phyloP scores from a whole-genome alignment of 2,888 invertebrate genomes.

The Agonopterix alstromeriana region DNA sequence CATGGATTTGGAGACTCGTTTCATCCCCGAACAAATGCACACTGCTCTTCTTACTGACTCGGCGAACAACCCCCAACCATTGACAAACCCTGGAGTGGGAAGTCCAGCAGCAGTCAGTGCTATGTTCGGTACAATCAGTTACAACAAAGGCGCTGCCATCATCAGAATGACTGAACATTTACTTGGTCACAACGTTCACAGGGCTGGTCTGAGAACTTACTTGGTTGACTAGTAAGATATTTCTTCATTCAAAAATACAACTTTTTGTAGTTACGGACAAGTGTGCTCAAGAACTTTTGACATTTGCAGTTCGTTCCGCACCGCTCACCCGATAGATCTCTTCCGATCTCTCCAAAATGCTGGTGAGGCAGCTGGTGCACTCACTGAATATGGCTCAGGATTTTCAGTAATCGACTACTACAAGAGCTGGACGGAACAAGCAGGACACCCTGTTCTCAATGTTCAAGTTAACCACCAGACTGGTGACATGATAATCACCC shows the following conservation, averaged over 20 bases:
- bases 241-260: no score
- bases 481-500: slow-evolving; percentile 52
- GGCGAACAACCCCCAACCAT: slow-evolving; percentile 72
- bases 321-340: slow-evolving; percentile 66
- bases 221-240: slow-evolving; percentile 27
- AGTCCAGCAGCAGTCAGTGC: slow-evolving; percentile 74
- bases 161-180: slow-evolving; percentile 83
- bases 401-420: slow-evolving; percentile 58
- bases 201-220: slow-evolving; percentile 73
- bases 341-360: slow-evolving; percentile 61
- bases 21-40: slow-evolving; percentile 83
- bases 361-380: slow-evolving; percentile 26
- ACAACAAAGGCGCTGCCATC: slow-evolving; percentile 81
- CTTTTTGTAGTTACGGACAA: no score
- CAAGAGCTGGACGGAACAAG: slow-evolving; percentile 72
- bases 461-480: slow-evolving; percentile 66
- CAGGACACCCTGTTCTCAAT: slow-evolving; percentile 77
- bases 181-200: slow-evolving; percentile 71
- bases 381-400: slow-evolving; percentile 42
- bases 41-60: slow-evolving; percentile 78
- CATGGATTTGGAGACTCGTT: slow-evolving; percentile 82
- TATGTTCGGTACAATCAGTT: slow-evolving; percentile 82
- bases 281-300: background rate
- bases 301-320: slow-evolving; percentile 42
- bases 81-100: slow-evolving; percentile 73